Evolutionary conservation across 1,140 invertebrate species (phyloP).

Genomic region (Amphibalanus amphitrite): DNA sequence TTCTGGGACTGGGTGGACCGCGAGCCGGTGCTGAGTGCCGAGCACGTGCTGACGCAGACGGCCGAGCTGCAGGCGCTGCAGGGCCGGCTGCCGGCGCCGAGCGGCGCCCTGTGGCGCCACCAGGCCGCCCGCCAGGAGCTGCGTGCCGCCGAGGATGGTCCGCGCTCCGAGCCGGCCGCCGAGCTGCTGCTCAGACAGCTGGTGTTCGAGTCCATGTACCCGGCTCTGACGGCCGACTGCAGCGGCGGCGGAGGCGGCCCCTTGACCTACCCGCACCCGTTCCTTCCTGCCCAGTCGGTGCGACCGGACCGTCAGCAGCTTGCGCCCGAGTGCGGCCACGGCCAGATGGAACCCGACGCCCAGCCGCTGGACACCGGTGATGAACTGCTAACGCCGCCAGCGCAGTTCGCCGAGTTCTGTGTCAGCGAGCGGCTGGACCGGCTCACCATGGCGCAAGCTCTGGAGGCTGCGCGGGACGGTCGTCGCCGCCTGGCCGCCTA

Average conservation of each 20-base stretch:
- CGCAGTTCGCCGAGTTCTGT: neutral
- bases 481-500: neutral
- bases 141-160: neutral
- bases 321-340: neutral
- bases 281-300: neutral
- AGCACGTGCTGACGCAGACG: slow-evolving; percentile 1
- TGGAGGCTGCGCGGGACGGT: neutral
- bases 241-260: neutral
- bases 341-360: neutral
- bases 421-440: neutral
- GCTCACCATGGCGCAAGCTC: neutral
- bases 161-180: neutral
- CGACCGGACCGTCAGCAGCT: neutral
- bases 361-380: neutral
- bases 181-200: neutral
- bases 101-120: neutral
- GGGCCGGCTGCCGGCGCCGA: neutral
- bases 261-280: neutral
- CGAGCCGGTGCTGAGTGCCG: neutral
- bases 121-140: neutral
- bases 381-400: neutral
- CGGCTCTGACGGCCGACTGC: neutral
- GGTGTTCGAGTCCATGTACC: neutral
- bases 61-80: neutral
- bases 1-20: neutral